Conservation (phyloP, 2,113 vertebrate genomes). For the Psettodes erumei region DNA sequence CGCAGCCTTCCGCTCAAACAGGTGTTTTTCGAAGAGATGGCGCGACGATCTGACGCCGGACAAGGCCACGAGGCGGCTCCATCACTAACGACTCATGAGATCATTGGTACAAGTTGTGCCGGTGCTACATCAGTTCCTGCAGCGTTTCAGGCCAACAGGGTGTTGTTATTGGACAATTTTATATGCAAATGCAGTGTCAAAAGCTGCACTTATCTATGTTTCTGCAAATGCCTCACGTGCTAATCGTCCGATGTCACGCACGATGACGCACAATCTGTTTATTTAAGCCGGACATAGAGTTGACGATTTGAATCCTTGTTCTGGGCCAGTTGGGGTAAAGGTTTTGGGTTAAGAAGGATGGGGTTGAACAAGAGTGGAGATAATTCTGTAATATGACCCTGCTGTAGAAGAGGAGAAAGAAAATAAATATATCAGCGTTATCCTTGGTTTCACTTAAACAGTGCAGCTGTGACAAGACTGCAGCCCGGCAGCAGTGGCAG, state of each 20-base stretch:
- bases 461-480: not conserved
- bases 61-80: not conserved
- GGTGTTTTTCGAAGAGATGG: conserved; percentile 37
- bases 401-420: not conserved
- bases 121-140: not conserved
- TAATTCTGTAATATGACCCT: not conserved
- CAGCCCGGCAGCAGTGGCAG: not conserved
- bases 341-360: not conserved
- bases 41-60: conserved; percentile 10
- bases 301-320: not conserved
- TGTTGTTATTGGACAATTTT: conserved; percentile 11
- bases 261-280: not conserved
- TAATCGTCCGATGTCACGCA: not conserved
- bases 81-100: conserved; percentile 29
- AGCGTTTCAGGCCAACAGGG: not conserved
- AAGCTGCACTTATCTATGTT: not conserved
- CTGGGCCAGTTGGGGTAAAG: not conserved
- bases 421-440: not conserved
- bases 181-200: not conserved
- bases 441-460: not conserved
- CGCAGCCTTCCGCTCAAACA: conserved; percentile 44
- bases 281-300: not conserved
- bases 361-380: not conserved
- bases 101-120: conserved; percentile 10
- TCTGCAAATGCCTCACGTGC: not conserved